Evolutionary conservation across 2,888 invertebrate genomes (phyloP).

Genomic region (Cheilosia soror): DNA sequence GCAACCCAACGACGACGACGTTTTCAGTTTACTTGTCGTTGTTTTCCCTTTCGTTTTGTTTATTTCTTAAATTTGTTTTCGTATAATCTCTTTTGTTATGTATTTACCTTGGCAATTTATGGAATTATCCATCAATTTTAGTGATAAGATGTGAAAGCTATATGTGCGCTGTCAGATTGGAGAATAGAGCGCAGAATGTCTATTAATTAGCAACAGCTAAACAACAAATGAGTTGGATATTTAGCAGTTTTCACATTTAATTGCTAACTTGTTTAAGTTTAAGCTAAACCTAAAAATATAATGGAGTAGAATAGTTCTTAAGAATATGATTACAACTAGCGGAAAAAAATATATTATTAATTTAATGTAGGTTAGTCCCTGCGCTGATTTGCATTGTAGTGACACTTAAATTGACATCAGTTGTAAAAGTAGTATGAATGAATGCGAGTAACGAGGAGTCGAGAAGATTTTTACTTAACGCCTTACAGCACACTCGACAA

Average conservation of each 20-base stretch:
- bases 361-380: no score
- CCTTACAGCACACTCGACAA: neutral
- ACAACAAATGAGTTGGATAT: constrained; percentile 12
- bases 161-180: neutral
- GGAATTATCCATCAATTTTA: constrained; percentile 58
- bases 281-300: neutral
- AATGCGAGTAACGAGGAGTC: no score
- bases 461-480: constrained; percentile 2
- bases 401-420: constrained; percentile 16
- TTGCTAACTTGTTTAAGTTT: constrained; percentile 23
- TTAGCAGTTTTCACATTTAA: neutral
- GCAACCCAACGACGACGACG: constrained; percentile 1
- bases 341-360: no score
- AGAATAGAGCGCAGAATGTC: neutral
- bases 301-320: neutral
- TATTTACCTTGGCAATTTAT: constrained; percentile 60
- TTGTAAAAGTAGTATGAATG: neutral
- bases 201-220: neutral
- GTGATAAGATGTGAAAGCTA: constrained; percentile 32
- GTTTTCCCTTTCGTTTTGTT: constrained; percentile 68
- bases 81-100: constrained; percentile 45
- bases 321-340: neutral
- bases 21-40: constrained; percentile 22
- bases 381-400: neutral
- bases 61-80: constrained; percentile 50